Evolutionary conservation across 2,797 vertebrate genomes (phyloP).

Genomic region (Sebastes steindachneri): DNA sequence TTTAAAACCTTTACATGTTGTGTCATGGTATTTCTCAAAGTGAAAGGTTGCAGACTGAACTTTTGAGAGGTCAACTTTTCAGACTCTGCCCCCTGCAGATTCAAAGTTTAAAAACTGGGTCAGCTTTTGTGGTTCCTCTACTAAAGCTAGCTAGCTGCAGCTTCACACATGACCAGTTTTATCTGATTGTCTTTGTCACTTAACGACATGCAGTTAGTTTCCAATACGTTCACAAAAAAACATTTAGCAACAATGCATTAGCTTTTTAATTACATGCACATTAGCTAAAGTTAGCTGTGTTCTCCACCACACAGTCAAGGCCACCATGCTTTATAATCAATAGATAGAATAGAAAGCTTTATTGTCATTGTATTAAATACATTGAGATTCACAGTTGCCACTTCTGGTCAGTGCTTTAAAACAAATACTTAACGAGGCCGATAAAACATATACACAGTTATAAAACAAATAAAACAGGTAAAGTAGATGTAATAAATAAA

Average conservation of each 20-base stretch:
- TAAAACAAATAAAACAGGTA: too few relatives aligned
- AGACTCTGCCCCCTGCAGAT: conserved; percentile 65
- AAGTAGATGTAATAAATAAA: too few relatives aligned
- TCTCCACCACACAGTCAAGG: neutral
- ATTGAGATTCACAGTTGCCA: too few relatives aligned
- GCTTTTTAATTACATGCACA: neutral
- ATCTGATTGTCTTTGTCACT: conserved; percentile 34
- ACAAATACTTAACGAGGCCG: too few relatives aligned
- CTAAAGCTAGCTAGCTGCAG: conserved; percentile 25
- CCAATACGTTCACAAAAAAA: too few relatives aligned
- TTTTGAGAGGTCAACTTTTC: conserved; percentile 48
- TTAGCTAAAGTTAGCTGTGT: neutral
- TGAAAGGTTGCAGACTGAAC: neutral
- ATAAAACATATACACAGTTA: too few relatives aligned
- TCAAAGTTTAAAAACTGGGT: conserved; percentile 73
- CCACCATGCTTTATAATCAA: neutral
- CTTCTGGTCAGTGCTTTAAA: too few relatives aligned
- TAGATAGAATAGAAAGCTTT: too few relatives aligned
- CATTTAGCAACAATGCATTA: neutral
- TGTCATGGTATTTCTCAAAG: neutral
- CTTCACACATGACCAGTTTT: conserved; percentile 66
- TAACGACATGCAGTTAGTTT: neutral
- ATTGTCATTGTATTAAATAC: too few relatives aligned
- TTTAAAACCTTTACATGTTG: neutral
- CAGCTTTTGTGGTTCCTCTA: conserved; percentile 71